These are phyloP conservation scores for Tinea semifulvella DNA, from an alignment of 2,888 invertebrate species.

Conservation along the genomic window DNA sequence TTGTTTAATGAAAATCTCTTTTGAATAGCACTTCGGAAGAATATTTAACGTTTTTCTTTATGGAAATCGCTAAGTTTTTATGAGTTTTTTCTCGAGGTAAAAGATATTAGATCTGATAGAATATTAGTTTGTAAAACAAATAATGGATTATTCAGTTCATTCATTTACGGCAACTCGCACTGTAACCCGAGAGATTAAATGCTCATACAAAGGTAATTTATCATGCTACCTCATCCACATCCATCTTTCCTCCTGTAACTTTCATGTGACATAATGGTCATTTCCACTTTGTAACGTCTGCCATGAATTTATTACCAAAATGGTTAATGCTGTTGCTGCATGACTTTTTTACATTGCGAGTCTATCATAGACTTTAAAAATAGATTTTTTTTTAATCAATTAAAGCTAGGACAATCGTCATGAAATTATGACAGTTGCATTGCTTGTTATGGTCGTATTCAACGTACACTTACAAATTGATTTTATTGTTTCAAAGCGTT, in stretches of 20 bases:
- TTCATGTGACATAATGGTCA: constrained; percentile 14
- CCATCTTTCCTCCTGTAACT: constrained; percentile 12
- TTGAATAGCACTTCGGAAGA: constrained; percentile 7
- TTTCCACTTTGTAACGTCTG: constrained; percentile 13
- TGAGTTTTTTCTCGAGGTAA: neutral
- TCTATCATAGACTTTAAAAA: no score
- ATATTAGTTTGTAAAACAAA: neutral
- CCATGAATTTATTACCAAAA: constrained; percentile 11
- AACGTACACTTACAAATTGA: no score
- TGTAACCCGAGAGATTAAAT: constrained; percentile 12
- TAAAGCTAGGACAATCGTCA: no score
- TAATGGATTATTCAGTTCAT: neutral
- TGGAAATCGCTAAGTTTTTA: neutral
- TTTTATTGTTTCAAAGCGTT: no score
- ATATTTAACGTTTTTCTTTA: constrained; percentile 5
- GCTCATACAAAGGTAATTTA: constrained; percentile 13
- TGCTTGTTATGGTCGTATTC: no score
- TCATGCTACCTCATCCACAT: constrained; percentile 13
- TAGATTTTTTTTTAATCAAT: no score
- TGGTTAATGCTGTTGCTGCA: no score
- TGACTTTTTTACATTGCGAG: no score
- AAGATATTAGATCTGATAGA: neutral
- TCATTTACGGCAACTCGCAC: constrained; percentile 1
- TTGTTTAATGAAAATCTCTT: constrained; percentile 11
- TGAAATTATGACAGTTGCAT: no score